Evolutionary conservation across 2,113 vertebrate genomes (phyloP).

Genomic region (Collichthys lucidus): DNA sequence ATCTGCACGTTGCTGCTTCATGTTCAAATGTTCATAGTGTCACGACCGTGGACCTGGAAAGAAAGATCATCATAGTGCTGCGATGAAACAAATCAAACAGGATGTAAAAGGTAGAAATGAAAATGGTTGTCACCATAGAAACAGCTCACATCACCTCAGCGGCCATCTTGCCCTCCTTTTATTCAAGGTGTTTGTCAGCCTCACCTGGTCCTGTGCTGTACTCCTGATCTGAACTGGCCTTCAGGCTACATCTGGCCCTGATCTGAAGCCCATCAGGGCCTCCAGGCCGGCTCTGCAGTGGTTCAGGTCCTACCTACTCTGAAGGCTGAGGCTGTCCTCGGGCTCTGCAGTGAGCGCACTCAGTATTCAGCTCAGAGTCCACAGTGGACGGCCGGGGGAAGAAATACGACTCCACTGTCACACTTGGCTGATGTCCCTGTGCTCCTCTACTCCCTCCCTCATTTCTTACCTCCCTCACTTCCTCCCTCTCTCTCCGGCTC

Average conservation of each 20-base stretch:
- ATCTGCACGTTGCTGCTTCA: too few species aligned
- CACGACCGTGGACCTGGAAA: not conserved
- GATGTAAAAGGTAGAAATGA: not conserved
- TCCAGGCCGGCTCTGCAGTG: not conserved
- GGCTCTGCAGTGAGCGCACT: constrained; percentile 78
- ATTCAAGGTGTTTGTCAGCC: not conserved
- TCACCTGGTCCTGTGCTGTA: not conserved
- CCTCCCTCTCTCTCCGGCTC: constrained; percentile 25
- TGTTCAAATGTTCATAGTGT: too few species aligned
- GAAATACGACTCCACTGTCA: constrained; percentile 84
- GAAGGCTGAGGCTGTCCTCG: constrained; percentile 43
- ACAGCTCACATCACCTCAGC: not conserved
- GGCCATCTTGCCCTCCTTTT: not conserved
- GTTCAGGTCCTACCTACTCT: not conserved
- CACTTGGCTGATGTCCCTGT: constrained; percentile 81
- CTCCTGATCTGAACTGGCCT: not conserved
- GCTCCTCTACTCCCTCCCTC: constrained; percentile 54
- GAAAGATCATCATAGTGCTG: not conserved
- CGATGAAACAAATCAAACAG: not conserved
- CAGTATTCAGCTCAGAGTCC: constrained; percentile 85
- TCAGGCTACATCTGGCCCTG: not conserved
- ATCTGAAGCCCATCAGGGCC: not conserved
- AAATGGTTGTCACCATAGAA: constrained; percentile 1
- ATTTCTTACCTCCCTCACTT: constrained; percentile 35
- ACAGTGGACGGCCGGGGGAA: constrained; percentile 67